Evolutionary conservation across 2,797 vertebrate species (phyloP).

Genomic region (Acrossocheilus fasciatus): DNA sequence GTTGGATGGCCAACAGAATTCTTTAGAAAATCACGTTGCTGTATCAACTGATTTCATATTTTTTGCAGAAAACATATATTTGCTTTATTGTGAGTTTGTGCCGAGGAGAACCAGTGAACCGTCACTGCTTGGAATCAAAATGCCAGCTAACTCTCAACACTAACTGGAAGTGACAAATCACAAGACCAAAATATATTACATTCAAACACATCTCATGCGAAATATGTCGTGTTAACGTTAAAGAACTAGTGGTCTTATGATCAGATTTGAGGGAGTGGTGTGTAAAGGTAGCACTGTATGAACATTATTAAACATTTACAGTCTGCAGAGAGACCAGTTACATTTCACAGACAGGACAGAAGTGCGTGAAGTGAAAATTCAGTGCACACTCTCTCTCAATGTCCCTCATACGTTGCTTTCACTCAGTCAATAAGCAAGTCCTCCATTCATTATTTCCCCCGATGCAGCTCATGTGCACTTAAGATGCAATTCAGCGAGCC

Average conservation of each 20-base stretch:
- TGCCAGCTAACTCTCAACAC: background rate
- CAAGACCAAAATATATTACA: slow-evolving; percentile 10
- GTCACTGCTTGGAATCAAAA: background rate
- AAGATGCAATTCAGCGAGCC: background rate
- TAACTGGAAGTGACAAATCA: slow-evolving; percentile 10
- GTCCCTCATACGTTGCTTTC: background rate
- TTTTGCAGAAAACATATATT: slow-evolving; percentile 32
- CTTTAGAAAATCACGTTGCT: slow-evolving; percentile 72
- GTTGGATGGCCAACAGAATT: slow-evolving; percentile 80
- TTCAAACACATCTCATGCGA: background rate
- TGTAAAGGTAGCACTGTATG: slow-evolving; percentile 39
- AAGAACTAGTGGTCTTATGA: background rate
- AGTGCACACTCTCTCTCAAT: background rate
- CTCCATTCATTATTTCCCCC: background rate
- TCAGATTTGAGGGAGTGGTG: slow-evolving; percentile 1
- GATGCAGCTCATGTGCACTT: slow-evolving; percentile 6
- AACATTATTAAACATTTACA: slow-evolving; percentile 59
- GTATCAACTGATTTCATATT: slow-evolving; percentile 28
- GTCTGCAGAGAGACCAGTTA: slow-evolving; percentile 32
- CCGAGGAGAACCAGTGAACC: background rate
- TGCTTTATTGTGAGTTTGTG: slow-evolving; percentile 20
- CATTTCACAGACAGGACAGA: slow-evolving; percentile 28
- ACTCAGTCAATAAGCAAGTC: background rate
- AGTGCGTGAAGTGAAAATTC: slow-evolving; percentile 16
- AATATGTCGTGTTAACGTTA: background rate